These are phyloP conservation scores for Callocephalon fimbriatum DNA, from an alignment of 2,113 vertebrate genomes.

Conservation along the genomic window DNA sequence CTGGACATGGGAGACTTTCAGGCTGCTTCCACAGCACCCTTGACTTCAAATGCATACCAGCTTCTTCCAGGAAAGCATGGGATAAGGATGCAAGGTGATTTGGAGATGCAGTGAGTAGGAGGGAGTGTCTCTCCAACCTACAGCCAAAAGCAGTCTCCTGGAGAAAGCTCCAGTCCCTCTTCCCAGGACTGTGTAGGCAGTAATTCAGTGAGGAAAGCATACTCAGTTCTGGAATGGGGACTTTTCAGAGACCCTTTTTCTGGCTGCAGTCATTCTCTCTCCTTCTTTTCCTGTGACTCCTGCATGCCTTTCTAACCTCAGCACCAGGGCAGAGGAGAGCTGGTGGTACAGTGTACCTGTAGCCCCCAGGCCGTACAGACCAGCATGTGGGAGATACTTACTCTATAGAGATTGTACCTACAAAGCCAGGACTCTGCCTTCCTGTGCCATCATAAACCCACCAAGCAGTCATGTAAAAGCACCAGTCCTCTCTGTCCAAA, in stretches of 20 bases:
- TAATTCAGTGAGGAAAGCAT: neutral
- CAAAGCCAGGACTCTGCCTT: neutral
- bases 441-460: neutral
- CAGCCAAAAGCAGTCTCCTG: neutral
- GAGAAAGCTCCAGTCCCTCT: neutral
- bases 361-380: neutral
- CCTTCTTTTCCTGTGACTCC: conserved; percentile 3
- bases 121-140: neutral
- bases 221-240: neutral
- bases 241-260: neutral
- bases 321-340: neutral
- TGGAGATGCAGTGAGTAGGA: neutral
- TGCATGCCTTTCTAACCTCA: neutral
- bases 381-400: neutral
- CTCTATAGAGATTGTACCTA: neutral
- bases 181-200: neutral
- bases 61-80: neutral
- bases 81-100: neutral
- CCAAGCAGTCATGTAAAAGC: neutral
- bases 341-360: neutral
- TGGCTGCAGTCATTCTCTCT: conserved; percentile 29
- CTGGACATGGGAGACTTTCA: neutral
- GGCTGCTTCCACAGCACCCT: neutral
- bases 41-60: neutral
- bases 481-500: neutral